Conservation (phyloP, 2,113 vertebrate species). For the Egretta garzetta region DNA sequence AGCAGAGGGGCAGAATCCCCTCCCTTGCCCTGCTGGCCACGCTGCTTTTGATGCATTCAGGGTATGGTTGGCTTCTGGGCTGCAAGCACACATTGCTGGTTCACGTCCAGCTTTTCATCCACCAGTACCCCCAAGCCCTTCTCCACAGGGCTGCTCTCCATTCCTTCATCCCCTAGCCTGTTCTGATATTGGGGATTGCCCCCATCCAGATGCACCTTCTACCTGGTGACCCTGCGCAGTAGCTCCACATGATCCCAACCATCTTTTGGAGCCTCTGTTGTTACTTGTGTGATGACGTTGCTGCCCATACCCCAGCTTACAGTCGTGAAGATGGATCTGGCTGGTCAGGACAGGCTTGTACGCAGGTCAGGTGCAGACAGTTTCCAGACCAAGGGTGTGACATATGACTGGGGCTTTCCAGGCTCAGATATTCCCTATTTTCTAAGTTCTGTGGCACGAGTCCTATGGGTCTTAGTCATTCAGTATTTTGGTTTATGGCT, state of each 20-base stretch:
- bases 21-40: background rate
- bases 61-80: background rate
- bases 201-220: background rate
- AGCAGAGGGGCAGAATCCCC: background rate
- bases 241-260: background rate
- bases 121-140: background rate
- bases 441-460: background rate
- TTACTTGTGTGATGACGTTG: background rate
- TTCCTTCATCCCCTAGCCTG: background rate
- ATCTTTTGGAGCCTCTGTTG: background rate
- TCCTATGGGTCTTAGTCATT: background rate
- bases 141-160: background rate
- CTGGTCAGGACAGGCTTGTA: background rate
- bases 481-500: background rate
- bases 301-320: background rate
- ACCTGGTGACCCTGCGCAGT: background rate
- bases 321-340: background rate
- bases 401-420: background rate
- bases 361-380: background rate
- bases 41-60: background rate
- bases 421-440: background rate
- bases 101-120: background rate
- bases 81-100: accelerated
- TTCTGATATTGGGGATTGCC: background rate
- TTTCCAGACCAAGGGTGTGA: background rate